Percentiles rank a stretch among this genome's conserved stretches.
Evolutionary conservation across 2,888 invertebrate genomes (phyloP).

Genomic region (Tethea ocularis): DNA sequence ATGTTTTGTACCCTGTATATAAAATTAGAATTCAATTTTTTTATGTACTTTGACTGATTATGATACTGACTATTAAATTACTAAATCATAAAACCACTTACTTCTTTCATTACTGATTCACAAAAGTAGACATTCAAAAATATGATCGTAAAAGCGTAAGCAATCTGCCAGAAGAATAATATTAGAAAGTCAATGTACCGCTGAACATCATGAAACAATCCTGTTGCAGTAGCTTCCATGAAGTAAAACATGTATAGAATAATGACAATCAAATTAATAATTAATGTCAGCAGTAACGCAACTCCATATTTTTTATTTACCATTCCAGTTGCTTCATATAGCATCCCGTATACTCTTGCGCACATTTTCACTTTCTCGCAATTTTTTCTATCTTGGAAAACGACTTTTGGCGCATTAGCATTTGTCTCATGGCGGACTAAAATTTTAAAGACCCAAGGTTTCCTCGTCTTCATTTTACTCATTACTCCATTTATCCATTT

Average conservation of each 20-base stretch:
- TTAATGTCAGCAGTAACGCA: slow-evolving; percentile 46
- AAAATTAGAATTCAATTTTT: no score
- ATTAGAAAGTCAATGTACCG: slow-evolving; percentile 55
- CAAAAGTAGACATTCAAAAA: slow-evolving; percentile 48
- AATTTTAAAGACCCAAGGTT: slow-evolving; percentile 47
- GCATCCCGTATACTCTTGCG: slow-evolving; percentile 53
- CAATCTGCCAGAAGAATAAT: slow-evolving; percentile 60
- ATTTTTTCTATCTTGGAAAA: slow-evolving; percentile 48
- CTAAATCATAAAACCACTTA: slow-evolving; percentile 25
- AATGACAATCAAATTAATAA: slow-evolving; percentile 42
- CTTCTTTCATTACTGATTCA: slow-evolving; percentile 51
- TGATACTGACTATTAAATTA: no score
- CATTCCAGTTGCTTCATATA: slow-evolving; percentile 42
- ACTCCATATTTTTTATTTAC: slow-evolving; percentile 51
- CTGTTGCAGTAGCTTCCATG: slow-evolving; percentile 69
- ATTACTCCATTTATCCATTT: slow-evolving; percentile 54
- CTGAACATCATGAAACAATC: slow-evolving; percentile 54
- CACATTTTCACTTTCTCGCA: slow-evolving; percentile 57
- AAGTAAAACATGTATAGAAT: slow-evolving; percentile 65
- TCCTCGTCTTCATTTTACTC: slow-evolving; percentile 40
- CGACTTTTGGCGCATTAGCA: slow-evolving; percentile 35
- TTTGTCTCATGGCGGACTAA: slow-evolving; percentile 39
- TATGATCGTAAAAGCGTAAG: slow-evolving; percentile 46
- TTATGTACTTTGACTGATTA: no score
- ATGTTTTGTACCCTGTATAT: no score